These are phyloP conservation scores for Pseudotriccus pelzelni DNA, from an alignment of 2,797 vertebrate genomes.

Conservation along the genomic window DNA sequence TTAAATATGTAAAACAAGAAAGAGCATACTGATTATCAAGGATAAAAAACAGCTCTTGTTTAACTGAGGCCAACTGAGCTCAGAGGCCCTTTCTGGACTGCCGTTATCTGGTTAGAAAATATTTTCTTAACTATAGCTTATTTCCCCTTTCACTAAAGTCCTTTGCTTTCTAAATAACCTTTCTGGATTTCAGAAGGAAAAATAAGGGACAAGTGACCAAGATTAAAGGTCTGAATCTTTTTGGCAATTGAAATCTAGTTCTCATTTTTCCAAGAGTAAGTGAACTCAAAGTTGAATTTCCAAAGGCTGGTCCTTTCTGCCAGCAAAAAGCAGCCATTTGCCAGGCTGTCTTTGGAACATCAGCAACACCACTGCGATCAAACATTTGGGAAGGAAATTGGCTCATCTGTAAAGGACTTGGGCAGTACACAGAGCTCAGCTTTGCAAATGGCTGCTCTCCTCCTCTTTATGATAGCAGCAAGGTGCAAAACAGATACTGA, in stretches of 20 bases:
- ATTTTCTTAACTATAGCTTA: constrained; percentile 14
- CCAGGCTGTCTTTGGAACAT: constrained; percentile 29
- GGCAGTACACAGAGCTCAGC: constrained; percentile 4
- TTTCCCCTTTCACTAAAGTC: background rate
- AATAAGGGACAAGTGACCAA: background rate
- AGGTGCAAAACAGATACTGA: constrained; percentile 40
- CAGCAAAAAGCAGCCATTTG: background rate
- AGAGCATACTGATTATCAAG: background rate
- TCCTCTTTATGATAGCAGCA: constrained; percentile 21
- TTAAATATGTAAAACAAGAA: constrained; percentile 4
- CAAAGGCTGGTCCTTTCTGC: background rate
- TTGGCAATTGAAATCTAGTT: background rate
- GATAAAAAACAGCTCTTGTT: background rate
- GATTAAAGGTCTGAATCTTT: background rate
- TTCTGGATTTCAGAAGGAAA: constrained; percentile 11
- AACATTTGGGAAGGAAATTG: constrained; percentile 67
- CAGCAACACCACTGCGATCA: constrained; percentile 35
- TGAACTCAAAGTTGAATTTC: constrained; percentile 13
- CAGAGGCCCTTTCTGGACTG: background rate
- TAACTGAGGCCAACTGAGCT: background rate
- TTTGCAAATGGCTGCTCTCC: background rate
- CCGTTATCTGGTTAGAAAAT: background rate
- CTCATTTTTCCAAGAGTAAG: constrained; percentile 1
- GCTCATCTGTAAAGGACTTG: constrained; percentile 32
- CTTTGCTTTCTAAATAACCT: background rate